Conservation (phyloP, 2,113 vertebrate genomes). For the Takifugu bimaculatus region DNA sequence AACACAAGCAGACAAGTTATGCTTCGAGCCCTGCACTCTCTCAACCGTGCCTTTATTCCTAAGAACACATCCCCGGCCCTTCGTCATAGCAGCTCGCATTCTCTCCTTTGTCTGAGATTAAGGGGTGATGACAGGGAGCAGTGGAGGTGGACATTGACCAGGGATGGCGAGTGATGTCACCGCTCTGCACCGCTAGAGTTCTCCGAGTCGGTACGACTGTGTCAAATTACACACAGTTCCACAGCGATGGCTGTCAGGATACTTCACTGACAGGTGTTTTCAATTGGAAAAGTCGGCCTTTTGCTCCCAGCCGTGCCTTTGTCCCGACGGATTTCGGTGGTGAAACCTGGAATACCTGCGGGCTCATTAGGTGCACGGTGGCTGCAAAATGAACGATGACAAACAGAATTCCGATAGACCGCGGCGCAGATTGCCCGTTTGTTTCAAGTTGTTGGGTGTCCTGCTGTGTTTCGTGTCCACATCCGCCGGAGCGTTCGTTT, state of each 20-base stretch:
- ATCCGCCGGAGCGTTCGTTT: neutral
- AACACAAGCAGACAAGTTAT: conserved; percentile 59
- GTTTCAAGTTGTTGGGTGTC: no score
- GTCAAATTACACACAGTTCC: neutral
- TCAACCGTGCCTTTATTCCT: conserved; percentile 48
- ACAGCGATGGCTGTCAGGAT: no score
- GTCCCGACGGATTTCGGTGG: conserved; percentile 55
- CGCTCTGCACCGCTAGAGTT: conserved; percentile 27
- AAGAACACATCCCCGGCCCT: conserved; percentile 39
- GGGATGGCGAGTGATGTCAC: conserved; percentile 53
- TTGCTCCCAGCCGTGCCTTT: conserved; percentile 43
- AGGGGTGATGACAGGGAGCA: conserved; percentile 51
- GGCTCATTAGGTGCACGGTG: conserved; percentile 61
- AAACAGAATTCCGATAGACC: conserved; percentile 61
- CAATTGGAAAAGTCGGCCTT: neutral
- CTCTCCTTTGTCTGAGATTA: conserved; percentile 54
- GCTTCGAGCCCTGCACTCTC: conserved; percentile 40
- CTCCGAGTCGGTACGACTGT: conserved; percentile 10
- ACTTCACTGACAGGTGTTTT: no score
- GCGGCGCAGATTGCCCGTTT: conserved; percentile 54
- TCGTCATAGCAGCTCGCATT: conserved; percentile 38
- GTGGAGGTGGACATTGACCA: conserved; percentile 47
- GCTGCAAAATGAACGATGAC: conserved; percentile 66
- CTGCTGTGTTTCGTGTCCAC: no score
- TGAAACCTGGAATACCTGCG: conserved; percentile 58